Conservation (phyloP, 2,113 vertebrate species). For the Marmota monax region DNA sequence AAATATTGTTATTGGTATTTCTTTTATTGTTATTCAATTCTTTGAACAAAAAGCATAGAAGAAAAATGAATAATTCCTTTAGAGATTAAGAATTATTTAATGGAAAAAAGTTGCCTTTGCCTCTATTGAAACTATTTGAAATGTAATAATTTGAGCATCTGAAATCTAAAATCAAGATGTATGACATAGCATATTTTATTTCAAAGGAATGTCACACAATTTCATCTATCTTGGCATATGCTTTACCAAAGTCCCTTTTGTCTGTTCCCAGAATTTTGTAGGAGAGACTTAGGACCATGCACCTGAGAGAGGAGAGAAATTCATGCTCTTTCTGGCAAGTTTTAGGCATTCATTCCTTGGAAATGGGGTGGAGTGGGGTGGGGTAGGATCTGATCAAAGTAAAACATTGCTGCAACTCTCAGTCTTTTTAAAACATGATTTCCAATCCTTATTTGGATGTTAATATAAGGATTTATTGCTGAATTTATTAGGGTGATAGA, state of each 20-base stretch:
- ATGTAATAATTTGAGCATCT: constrained; percentile 4
- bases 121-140: constrained; percentile 14
- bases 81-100: background rate
- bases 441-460: background rate
- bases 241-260: background rate
- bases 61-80: constrained; percentile 42
- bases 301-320: background rate
- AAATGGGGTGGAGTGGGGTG: background rate
- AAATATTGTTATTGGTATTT: background rate
- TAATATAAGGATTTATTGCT: background rate
- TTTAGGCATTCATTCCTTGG: background rate
- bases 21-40: background rate
- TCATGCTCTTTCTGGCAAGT: background rate
- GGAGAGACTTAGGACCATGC: background rate
- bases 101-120: background rate
- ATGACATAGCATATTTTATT: background rate
- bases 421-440: background rate
- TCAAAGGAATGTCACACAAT: constrained; percentile 24
- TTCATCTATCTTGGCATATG: background rate
- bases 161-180: constrained; percentile 9
- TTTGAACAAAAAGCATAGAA: background rate
- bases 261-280: background rate
- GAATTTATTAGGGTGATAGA: background rate
- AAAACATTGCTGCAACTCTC: background rate
- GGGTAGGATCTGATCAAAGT: background rate